Conservation (phyloP, 2,888 invertebrate species). For the Masnerella sp. region DNA sequence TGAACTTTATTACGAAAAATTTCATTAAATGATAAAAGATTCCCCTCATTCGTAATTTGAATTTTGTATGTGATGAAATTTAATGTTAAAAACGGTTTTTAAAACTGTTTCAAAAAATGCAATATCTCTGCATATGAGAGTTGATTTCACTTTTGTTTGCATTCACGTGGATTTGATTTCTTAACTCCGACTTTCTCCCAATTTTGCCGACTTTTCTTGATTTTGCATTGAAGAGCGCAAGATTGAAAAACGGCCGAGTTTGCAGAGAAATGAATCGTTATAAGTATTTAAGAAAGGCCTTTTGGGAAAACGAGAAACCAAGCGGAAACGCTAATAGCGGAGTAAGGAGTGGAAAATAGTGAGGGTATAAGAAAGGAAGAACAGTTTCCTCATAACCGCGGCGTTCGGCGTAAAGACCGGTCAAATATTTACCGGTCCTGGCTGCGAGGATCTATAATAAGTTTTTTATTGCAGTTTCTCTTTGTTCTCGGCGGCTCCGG, state of each 20-base stretch:
- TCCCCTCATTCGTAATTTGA: no score
- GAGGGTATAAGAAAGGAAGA: constrained; percentile 44
- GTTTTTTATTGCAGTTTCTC: constrained; percentile 72
- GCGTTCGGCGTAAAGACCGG: constrained; percentile 67
- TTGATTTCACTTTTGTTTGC: no score
- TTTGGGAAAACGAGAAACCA: constrained; percentile 32
- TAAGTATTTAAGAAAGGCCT: constrained; percentile 30
- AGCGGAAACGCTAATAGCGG: constrained; percentile 24
- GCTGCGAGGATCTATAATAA: constrained; percentile 67
- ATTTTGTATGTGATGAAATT: no score
- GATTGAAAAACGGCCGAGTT: no score
- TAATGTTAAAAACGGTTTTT: no score
- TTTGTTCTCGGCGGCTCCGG: constrained; percentile 65
- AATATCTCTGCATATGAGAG: no score
- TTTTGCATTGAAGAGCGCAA: no score
- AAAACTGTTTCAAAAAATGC: no score
- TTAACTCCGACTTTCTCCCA: no score
- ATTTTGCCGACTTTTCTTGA: background rate
- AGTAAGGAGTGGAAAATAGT: constrained; percentile 7
- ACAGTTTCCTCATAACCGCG: constrained; percentile 69
- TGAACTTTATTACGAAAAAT: no score
- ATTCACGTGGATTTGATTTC: no score
- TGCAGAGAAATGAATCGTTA: constrained; percentile 22
- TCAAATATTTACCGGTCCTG: constrained; percentile 74
- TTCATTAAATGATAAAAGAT: no score